These are phyloP conservation scores for Hanleya hanleyi DNA, from an alignment of 2,888 invertebrate genomes.

Conservation along the genomic window DNA sequence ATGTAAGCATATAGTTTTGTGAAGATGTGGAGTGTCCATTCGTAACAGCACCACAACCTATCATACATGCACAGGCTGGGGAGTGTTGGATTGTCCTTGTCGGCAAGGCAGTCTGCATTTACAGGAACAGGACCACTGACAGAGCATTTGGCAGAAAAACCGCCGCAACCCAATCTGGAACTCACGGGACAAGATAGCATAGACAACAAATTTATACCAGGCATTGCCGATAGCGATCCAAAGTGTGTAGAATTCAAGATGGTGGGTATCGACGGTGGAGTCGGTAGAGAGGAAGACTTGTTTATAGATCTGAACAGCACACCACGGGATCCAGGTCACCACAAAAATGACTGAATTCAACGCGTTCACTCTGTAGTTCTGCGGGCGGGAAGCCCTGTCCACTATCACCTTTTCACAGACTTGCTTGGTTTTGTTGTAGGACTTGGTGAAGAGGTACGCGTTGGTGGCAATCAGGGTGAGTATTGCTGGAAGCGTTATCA, in stretches of 20 bases:
- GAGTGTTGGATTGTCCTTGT: neutral
- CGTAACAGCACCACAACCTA: too few relatives aligned
- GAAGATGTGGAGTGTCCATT: too few relatives aligned
- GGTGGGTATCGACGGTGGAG: constrained; percentile 75
- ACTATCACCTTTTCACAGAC: constrained; percentile 59
- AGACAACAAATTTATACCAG: constrained; percentile 95
- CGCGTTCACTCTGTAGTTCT: constrained; percentile 92
- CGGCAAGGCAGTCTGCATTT: neutral
- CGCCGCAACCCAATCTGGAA: constrained; percentile 86
- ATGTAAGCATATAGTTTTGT: too few relatives aligned
- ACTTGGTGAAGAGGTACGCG: constrained; percentile 94
- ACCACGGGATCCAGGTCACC: constrained; percentile 95
- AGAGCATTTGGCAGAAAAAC: constrained; percentile 29
- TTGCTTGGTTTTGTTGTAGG: constrained; percentile 81
- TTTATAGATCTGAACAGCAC: constrained; percentile 85
- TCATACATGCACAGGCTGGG: neutral
- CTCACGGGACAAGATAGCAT: constrained; percentile 91
- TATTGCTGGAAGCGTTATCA: constrained; percentile 94
- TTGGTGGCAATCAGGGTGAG: constrained; percentile 96
- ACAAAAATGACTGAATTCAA: constrained; percentile 92
- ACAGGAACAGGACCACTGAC: constrained; percentile 16
- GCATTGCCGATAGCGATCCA: constrained; percentile 97
- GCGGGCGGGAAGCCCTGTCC: constrained; percentile 60
- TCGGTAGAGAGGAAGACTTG: constrained; percentile 64
- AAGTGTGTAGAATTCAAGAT: constrained; percentile 90